Base-by-base conservation (phyloP, 2,797 vertebrate species). In the Crenuchus spilurus region DNA sequence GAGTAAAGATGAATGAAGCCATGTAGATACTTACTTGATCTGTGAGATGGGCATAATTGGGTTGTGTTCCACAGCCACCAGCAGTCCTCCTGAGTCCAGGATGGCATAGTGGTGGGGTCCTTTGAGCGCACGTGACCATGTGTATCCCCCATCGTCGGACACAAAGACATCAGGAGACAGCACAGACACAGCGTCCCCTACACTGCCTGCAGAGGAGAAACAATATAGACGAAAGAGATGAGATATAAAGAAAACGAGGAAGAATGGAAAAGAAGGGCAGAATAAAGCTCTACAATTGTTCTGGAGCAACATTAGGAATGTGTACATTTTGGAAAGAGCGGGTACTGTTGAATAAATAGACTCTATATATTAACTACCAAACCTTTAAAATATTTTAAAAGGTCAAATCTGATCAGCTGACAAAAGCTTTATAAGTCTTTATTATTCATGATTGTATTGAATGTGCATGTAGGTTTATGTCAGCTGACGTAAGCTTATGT, bases 31-130 rank as follows among this genome's bases (percentile, higher is more conserved):
- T 80, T 84, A 98, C 97, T 96, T 95, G 83, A 98, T 93, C 78
- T 87, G 81, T 60, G 91, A 90, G 86, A 97, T 82, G 10, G 93
- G 89, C 58, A 88, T 84, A 57, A 66, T 85, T n/a, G 79, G 66
- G 72, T 66, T 94, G 80, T 98, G 93, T 75, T 96, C 92, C 37
- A 98, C 92, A 26, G 97, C 97, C 52, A 96, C 94, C 33, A 99
- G 90, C 79, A 99, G 92, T 10, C 95, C 96, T 3, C 97, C 97
- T 0, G 97, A 99, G 77, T 99, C 96, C 84, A 99, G 85, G 63
- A 99, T 95, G 79, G 95, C 94, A 0, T 98, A 98, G 76, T 97
- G 94, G 88, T 99, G 97, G 0, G 97, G 96, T 6, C 96, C 95
- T 70, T 90, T 80, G 39, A 98, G 91, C 72, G 94, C 96, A 81